Evolutionary conservation across 2,113 vertebrate genomes (phyloP), one percentile per base, ranked within the genome.

Genomic region (Coryphaenoides rupestris): DNA sequence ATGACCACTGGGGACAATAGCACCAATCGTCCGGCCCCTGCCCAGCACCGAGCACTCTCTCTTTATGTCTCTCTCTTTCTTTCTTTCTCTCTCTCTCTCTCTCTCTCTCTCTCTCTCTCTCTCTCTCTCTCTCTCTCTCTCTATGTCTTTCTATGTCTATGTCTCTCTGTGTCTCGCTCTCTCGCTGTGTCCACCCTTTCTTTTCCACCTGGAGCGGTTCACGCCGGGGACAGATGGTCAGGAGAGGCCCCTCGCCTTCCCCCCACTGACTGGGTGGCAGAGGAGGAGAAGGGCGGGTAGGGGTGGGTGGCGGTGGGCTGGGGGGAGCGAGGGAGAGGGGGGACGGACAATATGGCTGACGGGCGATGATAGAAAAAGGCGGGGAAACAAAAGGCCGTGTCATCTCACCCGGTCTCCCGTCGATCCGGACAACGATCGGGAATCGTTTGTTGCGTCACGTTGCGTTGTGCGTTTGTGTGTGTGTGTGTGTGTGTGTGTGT

Each of bases 1-100:
- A 88, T 90, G 86, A 91, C 89, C 72, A 67, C 79, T 62, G 73
- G 84, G n/a, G 75, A 87, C 87, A 86, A 88, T 87, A 76, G 81
- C 66, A 72, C 66, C 53, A 50, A 57, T 68, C 64, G 65, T 22
- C 21, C 52, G 16, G 24, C n/a, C 26, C 45, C 54, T 56, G 15
- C 12, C 15, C 57, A 70, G 78, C n/a, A 68, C 75, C 64, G 19
- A 3, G 65, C 74, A 72, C 54, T n/a, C n/a, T n/a, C n/a, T n/a
- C n/a, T n/a, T n/a, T n/a, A n/a, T n/a, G n/a, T 58, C 63, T 54
- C 70, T 63, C 76, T 9, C 28, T 33, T 10, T 33, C 28, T 33
- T 10, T 2, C 33, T 40, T 12, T 10, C 33, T 40, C 33, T 40
- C 33, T 1, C 28, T 6, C 28, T 33, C 28, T 33, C 28, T 33